Base-by-base conservation (phyloP, 2,888 invertebrate genomes). In the Globia sparganii region DNA sequence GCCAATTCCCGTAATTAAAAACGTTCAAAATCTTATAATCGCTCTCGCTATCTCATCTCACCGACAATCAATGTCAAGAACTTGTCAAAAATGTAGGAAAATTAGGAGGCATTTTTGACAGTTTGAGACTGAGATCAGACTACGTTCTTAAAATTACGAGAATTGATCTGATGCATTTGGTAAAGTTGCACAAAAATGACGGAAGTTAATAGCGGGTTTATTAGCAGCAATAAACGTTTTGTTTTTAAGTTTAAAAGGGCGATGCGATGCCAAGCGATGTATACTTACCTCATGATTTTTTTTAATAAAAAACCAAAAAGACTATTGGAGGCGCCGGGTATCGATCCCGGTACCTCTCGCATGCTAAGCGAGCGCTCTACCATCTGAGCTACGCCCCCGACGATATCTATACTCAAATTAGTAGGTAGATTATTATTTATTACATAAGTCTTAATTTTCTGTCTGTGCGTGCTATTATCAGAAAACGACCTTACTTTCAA, bases 271-370 rank as follows among this genome's bases (percentile, higher is more conserved):
- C 15, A 34, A 61, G 3, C 34, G 11, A 31, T 61, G 9, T 62
- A 5, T 5, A 34, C 25, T 25, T 11, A 8, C 3, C 15, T 2
- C 9, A 2, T 2, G 15, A 31, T 18, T 2, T 21, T 4, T n/a
- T 31, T 72, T 3, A n/a, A n/a, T 5, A 28, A 40, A n/a, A 56
- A 18, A 28, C 13, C 3, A 59, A 69, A 78, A 83, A 31, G 25
- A 15, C 0, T 1, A 0, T 91, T 96, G 96, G 95, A 96, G 96
- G 96, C 95, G 96, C 96, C 95, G 96, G 96, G 96, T 96, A 96
- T 96, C 96, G 96, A 96, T 96, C 96, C 96, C 96, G 95, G 96
- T 96, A 96, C 96, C 95, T 96, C 96, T 97, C 96, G 90, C 95
- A 95, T 95, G 95, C 95, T 94, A 95, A 94, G 95, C 95, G 94